These are phyloP conservation scores for Nomada fabriciana DNA, from an alignment of 2,888 invertebrate species.

Conservation along the genomic window DNA sequence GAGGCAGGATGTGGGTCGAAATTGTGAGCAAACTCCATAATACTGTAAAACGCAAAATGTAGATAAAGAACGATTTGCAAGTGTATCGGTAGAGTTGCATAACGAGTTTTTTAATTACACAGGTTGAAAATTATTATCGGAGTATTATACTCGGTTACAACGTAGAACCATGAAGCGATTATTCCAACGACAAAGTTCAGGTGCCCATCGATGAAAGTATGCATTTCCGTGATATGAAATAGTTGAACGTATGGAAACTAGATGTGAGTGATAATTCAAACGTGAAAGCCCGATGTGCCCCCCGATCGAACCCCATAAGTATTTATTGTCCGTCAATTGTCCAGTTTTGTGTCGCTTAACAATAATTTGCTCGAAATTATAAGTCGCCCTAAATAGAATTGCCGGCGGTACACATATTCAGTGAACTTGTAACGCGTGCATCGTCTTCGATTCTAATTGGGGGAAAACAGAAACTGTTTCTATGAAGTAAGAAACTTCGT, in stretches of 20 bases:
- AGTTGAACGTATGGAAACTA: conserved; percentile 19
- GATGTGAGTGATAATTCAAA: conserved; percentile 29
- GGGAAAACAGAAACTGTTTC: too few relatives aligned
- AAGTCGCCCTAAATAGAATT: neutral
- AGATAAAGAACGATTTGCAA: neutral
- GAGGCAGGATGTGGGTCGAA: neutral
- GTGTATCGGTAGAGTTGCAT: neutral
- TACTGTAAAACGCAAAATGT: neutral
- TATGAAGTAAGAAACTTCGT: too few relatives aligned
- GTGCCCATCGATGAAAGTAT: conserved; percentile 21
- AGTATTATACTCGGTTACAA: neutral
- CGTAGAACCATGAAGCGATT: conserved; percentile 10
- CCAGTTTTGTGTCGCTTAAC: neutral
- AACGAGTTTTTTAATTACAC: conserved; percentile 33
- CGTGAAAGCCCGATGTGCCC: neutral
- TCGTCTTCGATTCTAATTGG: too few relatives aligned
- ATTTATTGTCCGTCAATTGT: neutral
- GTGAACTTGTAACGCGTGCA: too few relatives aligned
- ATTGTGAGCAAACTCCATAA: conserved; percentile 9
- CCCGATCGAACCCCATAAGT: neutral
- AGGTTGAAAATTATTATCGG: conserved; percentile 26
- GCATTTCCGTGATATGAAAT: conserved; percentile 21
- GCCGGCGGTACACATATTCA: too few relatives aligned
- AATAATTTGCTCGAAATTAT: neutral
- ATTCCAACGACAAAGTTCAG: neutral